Evolutionary conservation across 2,113 vertebrate genomes (phyloP).

Genomic region (Ranitomeya variabilis): DNA sequence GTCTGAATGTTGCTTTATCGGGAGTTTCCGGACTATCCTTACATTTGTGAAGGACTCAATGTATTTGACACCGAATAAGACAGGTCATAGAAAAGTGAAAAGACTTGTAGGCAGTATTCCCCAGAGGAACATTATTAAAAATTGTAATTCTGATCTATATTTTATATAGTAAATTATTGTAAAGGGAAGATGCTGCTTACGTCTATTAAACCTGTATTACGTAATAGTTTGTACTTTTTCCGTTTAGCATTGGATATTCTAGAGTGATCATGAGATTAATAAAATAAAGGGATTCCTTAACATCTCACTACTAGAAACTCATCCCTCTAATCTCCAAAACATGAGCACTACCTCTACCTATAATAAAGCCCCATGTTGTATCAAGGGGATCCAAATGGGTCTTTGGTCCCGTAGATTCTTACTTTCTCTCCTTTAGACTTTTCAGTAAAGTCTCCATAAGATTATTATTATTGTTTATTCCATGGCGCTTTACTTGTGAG

Average conservation of each 20-base stretch:
- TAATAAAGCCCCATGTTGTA: background rate
- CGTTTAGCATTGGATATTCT: background rate
- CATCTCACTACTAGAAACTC: background rate
- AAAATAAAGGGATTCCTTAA: background rate
- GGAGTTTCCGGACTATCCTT: no score
- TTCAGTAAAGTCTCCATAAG: background rate
- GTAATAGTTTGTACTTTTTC: background rate
- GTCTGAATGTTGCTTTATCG: no score
- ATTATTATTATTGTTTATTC: no score
- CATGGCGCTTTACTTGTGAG: no score
- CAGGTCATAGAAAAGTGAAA: background rate
- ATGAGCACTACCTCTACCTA: background rate
- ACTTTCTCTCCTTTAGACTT: background rate
- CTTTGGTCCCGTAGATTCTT: background rate
- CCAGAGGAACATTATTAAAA: background rate
- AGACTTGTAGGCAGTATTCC: background rate
- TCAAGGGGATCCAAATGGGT: background rate
- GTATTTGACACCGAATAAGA: background rate
- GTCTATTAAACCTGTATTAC: background rate
- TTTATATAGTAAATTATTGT: background rate
- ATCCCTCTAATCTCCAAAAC: background rate
- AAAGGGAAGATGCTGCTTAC: background rate
- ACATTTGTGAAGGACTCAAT: no score
- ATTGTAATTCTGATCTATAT: background rate
- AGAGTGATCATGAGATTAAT: background rate